Evolutionary conservation across 2,113 vertebrate genomes (phyloP).

Genomic region (Tachysurus vachellii): DNA sequence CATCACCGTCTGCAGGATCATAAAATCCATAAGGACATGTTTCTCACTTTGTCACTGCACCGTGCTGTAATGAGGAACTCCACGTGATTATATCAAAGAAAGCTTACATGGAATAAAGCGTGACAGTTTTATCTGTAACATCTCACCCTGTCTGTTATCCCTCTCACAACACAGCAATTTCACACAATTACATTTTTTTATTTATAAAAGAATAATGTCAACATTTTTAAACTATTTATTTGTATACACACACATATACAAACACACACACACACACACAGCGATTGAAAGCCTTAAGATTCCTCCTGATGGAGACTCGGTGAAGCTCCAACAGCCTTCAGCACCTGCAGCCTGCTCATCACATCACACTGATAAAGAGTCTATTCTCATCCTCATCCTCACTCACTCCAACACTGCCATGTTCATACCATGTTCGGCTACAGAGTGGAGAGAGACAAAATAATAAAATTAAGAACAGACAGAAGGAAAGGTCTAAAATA

Average conservation of each 20-base stretch:
- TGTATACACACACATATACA: too few species aligned
- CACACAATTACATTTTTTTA: neutral
- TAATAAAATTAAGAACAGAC: neutral
- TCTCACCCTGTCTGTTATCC: neutral
- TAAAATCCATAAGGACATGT: neutral
- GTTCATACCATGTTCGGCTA: neutral
- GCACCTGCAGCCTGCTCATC: neutral
- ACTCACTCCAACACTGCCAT: neutral
- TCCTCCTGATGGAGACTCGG: neutral
- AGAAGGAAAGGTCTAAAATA: neutral
- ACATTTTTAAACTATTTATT: neutral
- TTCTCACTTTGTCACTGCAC: neutral
- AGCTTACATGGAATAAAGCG: neutral
- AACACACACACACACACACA: too few species aligned
- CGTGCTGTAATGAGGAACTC: neutral
- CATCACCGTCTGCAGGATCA: slow-evolving; percentile 4
- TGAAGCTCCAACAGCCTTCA: slow-evolving; percentile 1
- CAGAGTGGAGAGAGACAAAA: neutral
- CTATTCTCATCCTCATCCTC: neutral
- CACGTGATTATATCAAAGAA: neutral
- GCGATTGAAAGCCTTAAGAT: neutral
- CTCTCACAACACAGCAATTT: neutral
- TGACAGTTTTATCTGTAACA: neutral
- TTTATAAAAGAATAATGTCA: neutral
- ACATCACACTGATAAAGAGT: slow-evolving; percentile 11